phyloP scores from a whole-genome alignment of 2,113 vertebrate species.

The Sterrhoptilus dennistouni region DNA sequence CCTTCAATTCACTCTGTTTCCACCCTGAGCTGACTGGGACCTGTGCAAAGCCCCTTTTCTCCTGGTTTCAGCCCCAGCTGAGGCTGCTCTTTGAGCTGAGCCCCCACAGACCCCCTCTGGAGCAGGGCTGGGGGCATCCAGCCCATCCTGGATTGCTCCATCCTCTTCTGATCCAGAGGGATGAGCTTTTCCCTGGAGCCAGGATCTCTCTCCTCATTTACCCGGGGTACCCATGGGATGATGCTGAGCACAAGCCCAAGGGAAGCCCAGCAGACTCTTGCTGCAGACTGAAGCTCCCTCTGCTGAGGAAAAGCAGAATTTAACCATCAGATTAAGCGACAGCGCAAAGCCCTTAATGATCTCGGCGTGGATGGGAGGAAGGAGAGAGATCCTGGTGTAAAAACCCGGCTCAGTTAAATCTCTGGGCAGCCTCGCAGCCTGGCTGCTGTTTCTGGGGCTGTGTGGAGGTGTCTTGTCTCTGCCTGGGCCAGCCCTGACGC shows the following conservation, averaged over 20 bases:
- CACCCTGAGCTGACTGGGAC: not conserved
- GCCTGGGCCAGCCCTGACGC: too few relatives aligned
- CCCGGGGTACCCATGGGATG: not conserved
- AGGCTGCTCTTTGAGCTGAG: not conserved
- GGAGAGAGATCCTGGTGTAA: not conserved
- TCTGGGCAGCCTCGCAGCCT: not conserved
- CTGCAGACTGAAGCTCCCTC: conserved; percentile 67
- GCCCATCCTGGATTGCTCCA: accelerated
- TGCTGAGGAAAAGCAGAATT: conserved; percentile 40
- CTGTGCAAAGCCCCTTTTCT: not conserved
- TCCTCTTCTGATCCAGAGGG: not conserved
- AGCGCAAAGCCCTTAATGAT: not conserved
- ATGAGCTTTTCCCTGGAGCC: not conserved
- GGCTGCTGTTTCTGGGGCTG: not conserved
- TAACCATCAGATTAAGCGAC: not conserved
- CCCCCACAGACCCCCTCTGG: not conserved
- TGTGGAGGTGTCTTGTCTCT: too few relatives aligned
- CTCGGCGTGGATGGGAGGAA: not conserved
- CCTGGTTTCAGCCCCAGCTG: not conserved
- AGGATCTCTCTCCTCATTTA: not conserved
- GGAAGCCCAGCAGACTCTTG: not conserved
- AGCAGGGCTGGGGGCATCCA: not conserved
- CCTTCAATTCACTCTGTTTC: not conserved
- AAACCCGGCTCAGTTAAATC: not conserved
- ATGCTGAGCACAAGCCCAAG: not conserved